phyloP scores from a whole-genome alignment of 2,113 vertebrate species.

The Tragulus kanchil region DNA sequence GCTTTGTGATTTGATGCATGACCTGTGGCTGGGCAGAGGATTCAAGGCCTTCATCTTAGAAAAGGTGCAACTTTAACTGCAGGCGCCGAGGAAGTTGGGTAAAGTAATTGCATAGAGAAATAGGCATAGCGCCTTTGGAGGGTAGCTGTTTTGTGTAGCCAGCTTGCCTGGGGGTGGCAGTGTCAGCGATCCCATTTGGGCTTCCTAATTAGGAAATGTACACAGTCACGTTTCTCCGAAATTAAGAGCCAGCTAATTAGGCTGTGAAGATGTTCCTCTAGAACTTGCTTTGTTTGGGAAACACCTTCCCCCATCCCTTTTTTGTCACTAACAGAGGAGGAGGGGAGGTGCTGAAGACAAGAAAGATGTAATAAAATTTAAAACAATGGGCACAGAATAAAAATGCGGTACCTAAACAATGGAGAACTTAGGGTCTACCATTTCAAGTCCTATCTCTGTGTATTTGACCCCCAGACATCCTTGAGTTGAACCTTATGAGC shows the following conservation, averaged over 20 bases:
- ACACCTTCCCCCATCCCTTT: not conserved
- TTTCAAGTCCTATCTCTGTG: not conserved
- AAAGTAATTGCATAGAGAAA: constrained; percentile 12
- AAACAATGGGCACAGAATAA: not conserved
- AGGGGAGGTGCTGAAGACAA: not conserved
- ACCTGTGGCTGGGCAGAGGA: not conserved
- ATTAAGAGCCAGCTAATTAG: constrained; percentile 65
- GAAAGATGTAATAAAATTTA: not conserved
- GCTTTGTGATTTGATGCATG: not conserved
- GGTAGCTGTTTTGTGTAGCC: not conserved
- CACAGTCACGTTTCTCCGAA: constrained; percentile 58
- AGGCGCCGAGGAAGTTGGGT: not conserved
- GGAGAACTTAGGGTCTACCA: not conserved
- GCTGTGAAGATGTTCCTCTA: constrained; percentile 38
- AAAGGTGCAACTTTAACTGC: not conserved
- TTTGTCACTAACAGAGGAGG: constrained; percentile 4
- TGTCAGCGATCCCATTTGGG: not conserved
- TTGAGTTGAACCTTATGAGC: not conserved
- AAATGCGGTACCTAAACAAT: not conserved
- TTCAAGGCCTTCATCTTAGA: not conserved
- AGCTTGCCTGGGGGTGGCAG: constrained; percentile 44
- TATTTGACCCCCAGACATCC: not conserved
- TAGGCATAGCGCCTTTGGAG: not conserved
- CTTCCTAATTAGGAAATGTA: constrained; percentile 73
- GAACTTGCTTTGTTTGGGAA: constrained; percentile 46